These are phyloP conservation scores for Automeris io DNA, from an alignment of 2,888 invertebrate species.

Conservation along the genomic window DNA sequence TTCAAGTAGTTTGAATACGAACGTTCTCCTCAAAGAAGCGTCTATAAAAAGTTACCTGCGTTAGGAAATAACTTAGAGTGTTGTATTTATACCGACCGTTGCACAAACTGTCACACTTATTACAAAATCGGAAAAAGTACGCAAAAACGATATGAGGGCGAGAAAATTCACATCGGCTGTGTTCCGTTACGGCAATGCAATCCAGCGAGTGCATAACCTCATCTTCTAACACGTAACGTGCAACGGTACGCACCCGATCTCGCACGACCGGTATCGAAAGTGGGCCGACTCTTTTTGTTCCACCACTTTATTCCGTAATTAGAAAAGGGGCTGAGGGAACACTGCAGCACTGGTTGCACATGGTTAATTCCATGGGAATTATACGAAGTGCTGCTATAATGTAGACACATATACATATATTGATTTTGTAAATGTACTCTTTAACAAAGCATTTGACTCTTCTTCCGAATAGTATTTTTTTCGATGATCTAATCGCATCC, in stretches of 20 bases:
- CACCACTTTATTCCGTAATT: slow-evolving; percentile 72
- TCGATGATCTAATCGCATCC: too few relatives aligned
- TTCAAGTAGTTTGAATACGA: too few relatives aligned
- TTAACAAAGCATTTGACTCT: too few relatives aligned
- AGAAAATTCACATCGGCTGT: slow-evolving; percentile 71
- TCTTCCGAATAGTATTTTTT: too few relatives aligned
- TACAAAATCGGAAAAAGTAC: slow-evolving; percentile 58
- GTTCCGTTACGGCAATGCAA: slow-evolving; percentile 60
- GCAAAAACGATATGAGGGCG: slow-evolving; percentile 70
- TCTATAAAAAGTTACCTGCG: slow-evolving; percentile 17
- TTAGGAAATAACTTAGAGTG: slow-evolving; percentile 11
- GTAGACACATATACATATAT: too few relatives aligned
- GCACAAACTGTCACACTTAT: slow-evolving; percentile 47
- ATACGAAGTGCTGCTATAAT: too few relatives aligned
- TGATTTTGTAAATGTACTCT: too few relatives aligned
- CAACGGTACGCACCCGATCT: slow-evolving; percentile 73
- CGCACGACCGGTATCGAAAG: slow-evolving; percentile 72
- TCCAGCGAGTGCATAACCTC: slow-evolving; percentile 63
- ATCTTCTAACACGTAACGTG: slow-evolving; percentile 72
- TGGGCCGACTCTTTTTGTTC: slow-evolving; percentile 77
- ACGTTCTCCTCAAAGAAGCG: not conserved
- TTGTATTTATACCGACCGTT: slow-evolving; percentile 31
- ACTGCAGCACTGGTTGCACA: not conserved
- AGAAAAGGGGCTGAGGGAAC: slow-evolving; percentile 57
- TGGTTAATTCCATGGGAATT: not conserved